Evolutionary conservation across 2,797 vertebrate species (phyloP).

Genomic region (Thunnus albacares): DNA sequence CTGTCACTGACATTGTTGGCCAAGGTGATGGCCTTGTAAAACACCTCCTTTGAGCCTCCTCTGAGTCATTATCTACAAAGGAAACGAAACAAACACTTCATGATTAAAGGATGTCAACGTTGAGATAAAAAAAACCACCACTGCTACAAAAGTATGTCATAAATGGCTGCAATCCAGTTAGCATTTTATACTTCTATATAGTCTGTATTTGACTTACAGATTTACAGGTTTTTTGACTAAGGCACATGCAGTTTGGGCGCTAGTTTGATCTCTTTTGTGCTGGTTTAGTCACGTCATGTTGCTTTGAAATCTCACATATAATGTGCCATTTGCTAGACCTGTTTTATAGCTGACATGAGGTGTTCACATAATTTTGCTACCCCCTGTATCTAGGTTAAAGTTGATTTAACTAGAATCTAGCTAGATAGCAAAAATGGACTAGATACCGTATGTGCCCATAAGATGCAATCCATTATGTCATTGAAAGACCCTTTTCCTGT

Average conservation of each 20-base stretch:
- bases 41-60: conserved; percentile 18
- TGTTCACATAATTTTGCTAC: not conserved
- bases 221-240: not conserved
- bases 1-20: conserved; percentile 18
- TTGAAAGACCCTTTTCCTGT: no score
- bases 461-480: no score
- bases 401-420: not conserved
- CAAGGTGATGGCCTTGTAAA: conserved; percentile 19
- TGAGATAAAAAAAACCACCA: conserved; percentile 2
- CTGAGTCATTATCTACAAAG: conserved; percentile 5
- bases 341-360: not conserved
- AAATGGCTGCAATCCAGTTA: conserved; percentile 33
- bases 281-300: not conserved
- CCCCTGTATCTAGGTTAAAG: not conserved
- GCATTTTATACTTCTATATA: conserved; percentile 5
- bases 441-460: no score
- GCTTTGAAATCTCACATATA: not conserved
- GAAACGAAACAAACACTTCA: conserved; percentile 25
- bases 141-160: conserved; percentile 27
- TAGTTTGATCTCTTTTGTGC: not conserved
- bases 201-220: conserved; percentile 27
- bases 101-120: not conserved
- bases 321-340: not conserved
- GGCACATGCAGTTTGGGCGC: no score
- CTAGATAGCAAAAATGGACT: no score